phyloP scores from a whole-genome alignment of 2,888 invertebrate genomes.

The Furcula furcula region DNA sequence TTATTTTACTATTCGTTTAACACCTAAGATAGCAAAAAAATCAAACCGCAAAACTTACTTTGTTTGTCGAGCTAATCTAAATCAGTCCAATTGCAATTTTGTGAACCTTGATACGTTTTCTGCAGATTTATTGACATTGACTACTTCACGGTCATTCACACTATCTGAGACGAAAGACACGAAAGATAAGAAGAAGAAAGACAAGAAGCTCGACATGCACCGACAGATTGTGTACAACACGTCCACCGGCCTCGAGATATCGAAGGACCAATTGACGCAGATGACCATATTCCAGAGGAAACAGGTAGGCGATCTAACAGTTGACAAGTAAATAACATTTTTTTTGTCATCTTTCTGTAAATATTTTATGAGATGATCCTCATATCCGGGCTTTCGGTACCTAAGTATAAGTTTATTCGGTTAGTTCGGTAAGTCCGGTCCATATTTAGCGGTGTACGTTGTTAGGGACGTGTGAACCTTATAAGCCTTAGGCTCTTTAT shows the following conservation, averaged over 20 bases:
- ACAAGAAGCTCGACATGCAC: slow-evolving; percentile 60
- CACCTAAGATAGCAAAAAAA: too few relatives aligned
- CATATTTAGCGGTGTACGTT: too few relatives aligned
- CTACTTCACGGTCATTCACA: slow-evolving; percentile 68
- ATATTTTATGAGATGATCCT: too few relatives aligned
- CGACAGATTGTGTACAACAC: slow-evolving; percentile 80
- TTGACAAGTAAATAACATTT: not conserved
- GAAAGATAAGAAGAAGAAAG: slow-evolving; percentile 54
- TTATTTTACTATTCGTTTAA: too few relatives aligned
- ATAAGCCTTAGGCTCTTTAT: too few relatives aligned
- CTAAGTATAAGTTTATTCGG: too few relatives aligned
- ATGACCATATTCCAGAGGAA: slow-evolving; percentile 89
- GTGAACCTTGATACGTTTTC: not conserved
- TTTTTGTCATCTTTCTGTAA: not conserved
- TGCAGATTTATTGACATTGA: slow-evolving; percentile 55
- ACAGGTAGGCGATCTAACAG: slow-evolving; percentile 66
- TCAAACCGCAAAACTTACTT: too few relatives aligned
- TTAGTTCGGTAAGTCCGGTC: too few relatives aligned
- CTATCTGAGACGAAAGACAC: slow-evolving; percentile 61
- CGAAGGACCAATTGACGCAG: slow-evolving; percentile 84
- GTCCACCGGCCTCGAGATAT: slow-evolving; percentile 81
- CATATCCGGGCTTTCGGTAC: too few relatives aligned
- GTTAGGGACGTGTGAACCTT: too few relatives aligned
- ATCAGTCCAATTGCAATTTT: too few relatives aligned
- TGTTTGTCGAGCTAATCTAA: too few relatives aligned